Base-by-base conservation (phyloP, 2,113 vertebrate species). In the Megaleporinus macrocephalus region DNA sequence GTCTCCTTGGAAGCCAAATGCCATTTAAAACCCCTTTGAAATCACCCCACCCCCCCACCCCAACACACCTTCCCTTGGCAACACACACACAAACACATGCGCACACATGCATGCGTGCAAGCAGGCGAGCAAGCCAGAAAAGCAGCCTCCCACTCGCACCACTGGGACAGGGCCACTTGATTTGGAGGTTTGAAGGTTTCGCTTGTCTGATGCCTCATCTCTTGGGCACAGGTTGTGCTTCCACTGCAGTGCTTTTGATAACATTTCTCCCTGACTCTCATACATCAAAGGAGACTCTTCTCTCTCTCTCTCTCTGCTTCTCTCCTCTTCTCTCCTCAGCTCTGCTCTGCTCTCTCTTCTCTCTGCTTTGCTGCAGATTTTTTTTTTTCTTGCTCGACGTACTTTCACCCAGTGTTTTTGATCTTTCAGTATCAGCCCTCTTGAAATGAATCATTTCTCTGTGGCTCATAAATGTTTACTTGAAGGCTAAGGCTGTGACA, bases 1-100 rank as follows among this genome's bases (percentile, higher is more conserved):
- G 89, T 91, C 89, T 91, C 84, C 63, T 87, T 69, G 59, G 86
- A 90, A 86, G 89, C 90, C 90, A 90, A 91, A 92, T 90, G 88
- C 89, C 86, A 90, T 92, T 88, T 88, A 86, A 91, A 92, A 85
- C 88, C 82, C 87, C 90, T 90, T 90, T 86, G 73, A 91, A 91
- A 89, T 78, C 81, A 88, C 84, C 85, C 84, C 83, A 86, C 83
- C 68, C n/a, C n/a, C n/a, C n/a, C n/a, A n/a, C n/a, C n/a, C n/a
- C n/a, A n/a, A n/a, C n/a, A n/a, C n/a, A n/a, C n/a, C n/a, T n/a
- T 81, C 33, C 83, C 86, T 83, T 29, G 73, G 72, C 80, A 76
- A 30, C 59, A 41, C 20, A 36, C 20, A 36, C 65, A 61, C 88
- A 86, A 86, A 80, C 73, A 84, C 80, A 86, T 85, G 87, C 83